Evolutionary conservation across 2,797 vertebrate genomes (phyloP).

Genomic region (Menidia menidia): DNA sequence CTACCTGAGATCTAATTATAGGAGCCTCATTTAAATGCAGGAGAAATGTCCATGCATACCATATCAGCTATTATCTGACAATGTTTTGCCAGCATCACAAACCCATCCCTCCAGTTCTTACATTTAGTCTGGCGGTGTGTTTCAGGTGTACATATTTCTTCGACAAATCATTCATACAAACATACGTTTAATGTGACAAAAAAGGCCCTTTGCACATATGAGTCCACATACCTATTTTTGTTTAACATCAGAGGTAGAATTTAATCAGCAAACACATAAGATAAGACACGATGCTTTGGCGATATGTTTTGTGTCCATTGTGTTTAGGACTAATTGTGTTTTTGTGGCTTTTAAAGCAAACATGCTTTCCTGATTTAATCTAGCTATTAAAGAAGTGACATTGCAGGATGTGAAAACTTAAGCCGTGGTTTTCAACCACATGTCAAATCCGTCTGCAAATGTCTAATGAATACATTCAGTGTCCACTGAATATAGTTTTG

Average conservation of each 20-base stretch:
- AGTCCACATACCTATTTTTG: constrained; percentile 18
- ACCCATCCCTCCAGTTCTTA: constrained; percentile 57
- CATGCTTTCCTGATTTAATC: background rate
- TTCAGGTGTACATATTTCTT: constrained; percentile 35
- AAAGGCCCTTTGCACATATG: constrained; percentile 24
- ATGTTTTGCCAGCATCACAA: constrained; percentile 48
- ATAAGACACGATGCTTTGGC: constrained; percentile 5
- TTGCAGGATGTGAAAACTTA: background rate
- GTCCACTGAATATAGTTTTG: background rate
- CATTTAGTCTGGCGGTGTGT: constrained; percentile 46
- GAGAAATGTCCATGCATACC: constrained; percentile 48
- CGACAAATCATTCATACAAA: constrained; percentile 32
- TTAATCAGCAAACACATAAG: constrained; percentile 31
- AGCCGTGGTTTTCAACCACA: background rate
- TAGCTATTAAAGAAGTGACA: background rate
- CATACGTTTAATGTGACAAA: constrained; percentile 47
- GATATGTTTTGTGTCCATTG: background rate
- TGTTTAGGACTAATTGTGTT: background rate
- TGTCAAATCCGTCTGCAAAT: background rate
- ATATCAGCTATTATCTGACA: constrained; percentile 63
- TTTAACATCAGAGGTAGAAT: background rate
- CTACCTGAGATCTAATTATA: constrained; percentile 60
- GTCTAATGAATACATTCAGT: background rate
- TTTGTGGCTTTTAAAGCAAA: background rate
- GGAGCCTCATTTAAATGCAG: constrained; percentile 57